Evolutionary conservation across 2,888 invertebrate species (phyloP).

Genomic region (Scaeva pyrastri): DNA sequence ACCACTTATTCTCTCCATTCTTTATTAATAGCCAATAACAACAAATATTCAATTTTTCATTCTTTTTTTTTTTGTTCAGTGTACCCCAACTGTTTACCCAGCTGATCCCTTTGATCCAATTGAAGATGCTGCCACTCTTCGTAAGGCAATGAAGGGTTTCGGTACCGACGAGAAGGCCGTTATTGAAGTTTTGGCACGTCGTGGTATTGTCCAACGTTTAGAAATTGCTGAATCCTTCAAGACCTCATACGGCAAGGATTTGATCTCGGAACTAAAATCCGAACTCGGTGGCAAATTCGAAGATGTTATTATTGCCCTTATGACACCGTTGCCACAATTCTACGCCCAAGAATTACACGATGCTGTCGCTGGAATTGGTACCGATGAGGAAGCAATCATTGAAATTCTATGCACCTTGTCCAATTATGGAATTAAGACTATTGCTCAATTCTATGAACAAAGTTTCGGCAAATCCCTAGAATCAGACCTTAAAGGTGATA

Average conservation of each 20-base stretch:
- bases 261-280: slow-evolving; percentile 93
- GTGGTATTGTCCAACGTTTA: slow-evolving; percentile 95
- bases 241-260: slow-evolving; percentile 94
- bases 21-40: too few species aligned
- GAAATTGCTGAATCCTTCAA: slow-evolving; percentile 96
- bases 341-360: slow-evolving; percentile 95
- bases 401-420: slow-evolving; percentile 96
- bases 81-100: slow-evolving; percentile 94
- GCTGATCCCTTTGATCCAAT: slow-evolving; percentile 94
- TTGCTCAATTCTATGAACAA: slow-evolving; percentile 92
- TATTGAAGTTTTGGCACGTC: slow-evolving; percentile 93
- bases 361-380: slow-evolving; percentile 94
- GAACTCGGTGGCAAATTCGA: slow-evolving; percentile 95
- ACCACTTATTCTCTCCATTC: too few species aligned
- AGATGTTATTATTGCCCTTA: slow-evolving; percentile 94
- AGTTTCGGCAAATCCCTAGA: slow-evolving; percentile 93
- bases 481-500: slow-evolving; percentile 94
- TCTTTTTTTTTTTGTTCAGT: slow-evolving; percentile 86
- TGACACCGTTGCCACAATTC: slow-evolving; percentile 95
- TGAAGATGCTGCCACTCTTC: slow-evolving; percentile 92
- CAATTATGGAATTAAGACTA: slow-evolving; percentile 94
- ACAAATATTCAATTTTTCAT: too few species aligned
- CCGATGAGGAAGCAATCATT: slow-evolving; percentile 95
- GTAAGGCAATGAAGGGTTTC: slow-evolving; percentile 96
- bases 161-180: slow-evolving; percentile 96